These are phyloP conservation scores for Aphaenogaster rudis DNA, from an alignment of 1,140 invertebrate genomes.

Conservation along the genomic window DNA sequence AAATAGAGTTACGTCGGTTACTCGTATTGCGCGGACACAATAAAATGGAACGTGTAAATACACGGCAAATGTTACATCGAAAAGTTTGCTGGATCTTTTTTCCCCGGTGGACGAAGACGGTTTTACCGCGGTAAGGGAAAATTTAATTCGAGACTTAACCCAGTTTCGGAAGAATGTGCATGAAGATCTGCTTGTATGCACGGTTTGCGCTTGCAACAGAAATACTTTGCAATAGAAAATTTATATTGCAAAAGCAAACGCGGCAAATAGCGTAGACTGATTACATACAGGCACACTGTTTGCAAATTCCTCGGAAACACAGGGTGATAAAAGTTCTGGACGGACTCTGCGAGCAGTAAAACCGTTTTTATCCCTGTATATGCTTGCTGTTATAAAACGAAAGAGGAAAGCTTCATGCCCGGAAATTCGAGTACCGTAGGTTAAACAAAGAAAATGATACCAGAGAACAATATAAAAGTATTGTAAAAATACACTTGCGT, in stretches of 20 bases:
- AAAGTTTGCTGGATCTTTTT: conserved; percentile 67
- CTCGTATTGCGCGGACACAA: conserved; percentile 20
- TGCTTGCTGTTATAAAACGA: neutral
- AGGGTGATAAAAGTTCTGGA: conserved; percentile 20
- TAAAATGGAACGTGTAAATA: conserved; percentile 56
- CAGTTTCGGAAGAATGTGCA: conserved; percentile 75
- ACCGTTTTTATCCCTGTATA: neutral
- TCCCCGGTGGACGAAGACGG: conserved; percentile 20
- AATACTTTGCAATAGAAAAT: conserved; percentile 32
- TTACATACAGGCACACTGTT: conserved; percentile 3
- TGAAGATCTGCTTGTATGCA: conserved; percentile 45
- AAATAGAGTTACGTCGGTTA: conserved; percentile 40
- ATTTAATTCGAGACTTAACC: conserved; percentile 77
- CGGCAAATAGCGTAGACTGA: conserved; percentile 7
- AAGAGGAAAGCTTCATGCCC: neutral
- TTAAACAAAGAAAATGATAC: conserved; percentile 6
- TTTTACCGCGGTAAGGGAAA: conserved; percentile 49
- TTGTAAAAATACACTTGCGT: neutral
- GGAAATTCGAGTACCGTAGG: neutral
- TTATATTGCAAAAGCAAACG: conserved; percentile 27
- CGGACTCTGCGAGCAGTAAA: neutral
- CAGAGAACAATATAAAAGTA: neutral
- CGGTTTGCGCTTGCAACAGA: conserved; percentile 27
- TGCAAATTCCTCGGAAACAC: neutral
- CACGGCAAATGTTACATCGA: conserved; percentile 37